Evolutionary conservation across 2,113 vertebrate genomes (phyloP).

Genomic region (Paramisgurnus dabryanus): DNA sequence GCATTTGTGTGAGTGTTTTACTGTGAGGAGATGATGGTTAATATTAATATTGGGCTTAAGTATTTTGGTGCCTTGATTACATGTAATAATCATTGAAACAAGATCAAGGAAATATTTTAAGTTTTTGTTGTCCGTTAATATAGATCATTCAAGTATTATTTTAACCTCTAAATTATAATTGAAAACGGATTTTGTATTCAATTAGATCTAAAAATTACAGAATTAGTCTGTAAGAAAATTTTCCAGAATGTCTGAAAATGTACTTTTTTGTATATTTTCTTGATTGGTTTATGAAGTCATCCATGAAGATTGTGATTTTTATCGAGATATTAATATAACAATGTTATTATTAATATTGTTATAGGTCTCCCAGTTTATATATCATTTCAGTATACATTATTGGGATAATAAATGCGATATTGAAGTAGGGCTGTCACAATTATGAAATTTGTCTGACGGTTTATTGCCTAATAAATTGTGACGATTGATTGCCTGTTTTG

Average conservation of each 20-base stretch:
- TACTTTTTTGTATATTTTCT: not conserved
- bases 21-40: slow-evolving; percentile 15
- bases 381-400: too few relatives aligned
- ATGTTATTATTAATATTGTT: too few relatives aligned
- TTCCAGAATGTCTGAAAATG: not conserved
- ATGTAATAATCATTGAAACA: slow-evolving; percentile 27
- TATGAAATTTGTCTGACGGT: too few relatives aligned
- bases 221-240: not conserved
- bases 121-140: not conserved
- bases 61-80: slow-evolving; percentile 43
- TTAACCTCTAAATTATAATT: slow-evolving; percentile 25
- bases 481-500: too few relatives aligned
- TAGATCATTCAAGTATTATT: slow-evolving; percentile 8
- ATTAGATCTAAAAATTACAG: not conserved
- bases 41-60: slow-evolving; percentile 31
- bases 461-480: too few relatives aligned
- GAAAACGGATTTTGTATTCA: slow-evolving; percentile 20
- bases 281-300: not conserved
- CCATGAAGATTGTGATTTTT: too few relatives aligned
- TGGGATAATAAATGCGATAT: too few relatives aligned
- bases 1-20: slow-evolving; percentile 17
- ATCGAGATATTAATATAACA: too few relatives aligned
- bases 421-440: too few relatives aligned
- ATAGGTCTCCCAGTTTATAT: too few relatives aligned
- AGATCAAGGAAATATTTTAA: slow-evolving; percentile 26